Base-by-base conservation (phyloP, 2,797 vertebrate genomes). In the Rhabdomys pumilio region DNA sequence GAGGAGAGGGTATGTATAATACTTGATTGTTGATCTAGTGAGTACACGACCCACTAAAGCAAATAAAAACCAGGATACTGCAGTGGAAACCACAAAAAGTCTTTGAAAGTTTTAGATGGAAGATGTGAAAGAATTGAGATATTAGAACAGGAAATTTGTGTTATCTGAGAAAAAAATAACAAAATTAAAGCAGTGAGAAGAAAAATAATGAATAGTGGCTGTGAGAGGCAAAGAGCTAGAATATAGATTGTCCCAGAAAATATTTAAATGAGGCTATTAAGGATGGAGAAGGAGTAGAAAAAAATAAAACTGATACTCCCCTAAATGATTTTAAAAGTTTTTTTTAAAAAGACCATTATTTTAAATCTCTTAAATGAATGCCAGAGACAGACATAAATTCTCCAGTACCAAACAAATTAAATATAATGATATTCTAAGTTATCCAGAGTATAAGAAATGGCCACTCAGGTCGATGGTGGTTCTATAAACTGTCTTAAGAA, bases 41-140 rank as follows among this genome's bases (percentile, higher is more conserved):
- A 94, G 57, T 69, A 34, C 59, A 86, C 69, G 90, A 44, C 72
- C 59, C 53, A 55, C 57, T 77, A 93, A 92, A 93, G 88, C 53
- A 86, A 83, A 83, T 53, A 91, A 44, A 89, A 91, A 86, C 61
- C 44, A 47, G n/a, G 83, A 80, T n/a, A 67, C 57, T 50, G 41
- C 6, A 31, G 47, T 65, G 22, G 59, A 94, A 94, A 65, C 29
- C 63, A 13, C n/a, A 65, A 79, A 96, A 44, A 13, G 3, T 15
- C 22, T 57, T 87, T 80, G 20, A 38, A 93, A n/a, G n/a, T 12
- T 44, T 75, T 82, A 89, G 26, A 34, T 79, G 89, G 80, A 20
- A 89, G 24, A 83, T 4, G 13, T 34, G 91, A 53, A 55, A 61
- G 55, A 72, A 55, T n/a, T 95, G 88, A 63, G 73, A 96, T 72